Percentiles rank a stretch among this genome's conserved stretches.
phyloP scores from a whole-genome alignment of 2,888 invertebrate genomes.

The Zygothrica quintamaculata region DNA sequence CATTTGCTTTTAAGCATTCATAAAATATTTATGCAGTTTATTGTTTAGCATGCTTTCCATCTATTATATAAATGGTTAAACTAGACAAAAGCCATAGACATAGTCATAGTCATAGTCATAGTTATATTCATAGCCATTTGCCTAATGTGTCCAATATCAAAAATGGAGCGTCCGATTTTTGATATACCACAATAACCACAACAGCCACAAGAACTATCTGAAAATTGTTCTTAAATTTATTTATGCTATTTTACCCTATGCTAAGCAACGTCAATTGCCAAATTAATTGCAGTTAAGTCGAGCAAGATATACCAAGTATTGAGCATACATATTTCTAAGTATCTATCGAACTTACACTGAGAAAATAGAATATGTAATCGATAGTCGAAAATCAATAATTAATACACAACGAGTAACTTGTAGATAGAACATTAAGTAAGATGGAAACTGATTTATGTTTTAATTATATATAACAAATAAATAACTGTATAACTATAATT shows the following conservation, averaged over 20 bases:
- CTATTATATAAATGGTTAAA: constrained; percentile 66
- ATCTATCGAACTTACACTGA: not conserved
- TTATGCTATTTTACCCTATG: constrained; percentile 32
- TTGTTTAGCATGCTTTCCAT: constrained; percentile 72
- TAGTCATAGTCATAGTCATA: constrained; percentile 45
- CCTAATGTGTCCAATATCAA: constrained; percentile 66
- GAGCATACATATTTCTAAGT: constrained; percentile 6
- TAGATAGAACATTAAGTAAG: too few species aligned
- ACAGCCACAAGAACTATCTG: not conserved
- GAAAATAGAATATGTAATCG: not conserved
- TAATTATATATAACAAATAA: too few species aligned
- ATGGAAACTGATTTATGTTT: too few species aligned
- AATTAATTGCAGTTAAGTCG: constrained; percentile 84
- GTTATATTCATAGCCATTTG: constrained; percentile 55
- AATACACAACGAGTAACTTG: too few species aligned
- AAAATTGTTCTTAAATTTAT: constrained; percentile 45
- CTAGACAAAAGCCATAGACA: constrained; percentile 53
- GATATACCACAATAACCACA: constrained; percentile 17
- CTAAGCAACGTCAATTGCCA: constrained; percentile 79
- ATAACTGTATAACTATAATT: too few species aligned
- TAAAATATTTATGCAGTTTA: constrained; percentile 61
- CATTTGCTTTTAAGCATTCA: constrained; percentile 69
- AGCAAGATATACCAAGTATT: constrained; percentile 47
- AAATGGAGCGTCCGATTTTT: constrained; percentile 47
- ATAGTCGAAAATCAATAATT: too few species aligned